Evolutionary conservation across 1,140 invertebrate species (phyloP).

Genomic region (Adelges cooleyi): DNA sequence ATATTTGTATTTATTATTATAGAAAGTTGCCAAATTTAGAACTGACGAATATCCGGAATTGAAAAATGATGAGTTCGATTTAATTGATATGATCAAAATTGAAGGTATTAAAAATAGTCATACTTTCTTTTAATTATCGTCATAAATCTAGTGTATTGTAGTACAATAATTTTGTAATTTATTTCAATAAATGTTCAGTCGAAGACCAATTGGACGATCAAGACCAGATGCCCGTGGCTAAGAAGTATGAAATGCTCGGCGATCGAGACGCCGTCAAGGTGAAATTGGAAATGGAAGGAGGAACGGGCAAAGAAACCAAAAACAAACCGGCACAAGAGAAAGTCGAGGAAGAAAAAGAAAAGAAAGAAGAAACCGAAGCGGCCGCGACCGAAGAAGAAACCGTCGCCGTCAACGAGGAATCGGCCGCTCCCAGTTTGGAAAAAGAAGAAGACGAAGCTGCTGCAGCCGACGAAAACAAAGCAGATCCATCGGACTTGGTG

Average conservation of each 20-base stretch:
- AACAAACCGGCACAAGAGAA: too few relatives aligned
- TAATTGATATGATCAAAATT: slow-evolving; percentile 25
- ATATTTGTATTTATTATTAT: too few relatives aligned
- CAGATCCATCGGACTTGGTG: neutral
- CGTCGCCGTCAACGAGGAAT: neutral
- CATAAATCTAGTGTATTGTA: neutral
- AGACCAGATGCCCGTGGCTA: slow-evolving; percentile 10
- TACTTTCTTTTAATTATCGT: neutral
- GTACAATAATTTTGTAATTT: too few relatives aligned
- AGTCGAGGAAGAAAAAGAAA: neutral
- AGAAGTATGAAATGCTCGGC: slow-evolving; percentile 23
- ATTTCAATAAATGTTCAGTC: neutral
- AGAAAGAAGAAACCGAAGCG: neutral
- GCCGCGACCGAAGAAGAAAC: neutral
- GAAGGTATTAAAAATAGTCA: neutral
- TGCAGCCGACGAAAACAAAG: neutral
- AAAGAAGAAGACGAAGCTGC: neutral
- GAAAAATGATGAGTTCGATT: slow-evolving; percentile 21
- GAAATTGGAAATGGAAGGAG: slow-evolving; percentile 12
- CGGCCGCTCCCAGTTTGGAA: neutral
- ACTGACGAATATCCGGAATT: neutral
- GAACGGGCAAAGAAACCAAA: neutral
- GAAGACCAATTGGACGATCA: neutral
- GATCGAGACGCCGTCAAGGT: slow-evolving; percentile 12
- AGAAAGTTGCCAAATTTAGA: slow-evolving; percentile 16